A percentile compares a stretch with the other conserved stretches of the same genome.
Conservation (phyloP, 2,888 invertebrate genomes). For the Aphidius colemani region DNA sequence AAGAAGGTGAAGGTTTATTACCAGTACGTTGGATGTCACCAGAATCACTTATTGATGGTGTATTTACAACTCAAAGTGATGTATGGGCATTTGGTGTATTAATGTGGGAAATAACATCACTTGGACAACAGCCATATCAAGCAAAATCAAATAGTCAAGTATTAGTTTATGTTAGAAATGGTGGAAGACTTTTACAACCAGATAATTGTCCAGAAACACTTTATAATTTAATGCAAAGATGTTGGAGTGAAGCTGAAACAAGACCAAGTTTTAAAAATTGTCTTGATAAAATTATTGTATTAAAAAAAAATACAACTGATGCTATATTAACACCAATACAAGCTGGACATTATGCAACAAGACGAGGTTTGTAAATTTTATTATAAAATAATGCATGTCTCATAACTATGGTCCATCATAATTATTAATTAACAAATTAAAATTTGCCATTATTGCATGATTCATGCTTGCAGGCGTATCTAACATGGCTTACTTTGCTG, state of each 20-base stretch:
- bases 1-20: conserved; percentile 74
- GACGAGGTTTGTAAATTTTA: conserved; percentile 43
- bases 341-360: conserved; percentile 52
- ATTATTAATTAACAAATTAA: conserved; percentile 21
- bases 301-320: conserved; percentile 49
- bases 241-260: conserved; percentile 84
- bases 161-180: conserved; percentile 83
- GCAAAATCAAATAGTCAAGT: conserved; percentile 92
- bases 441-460: conserved; percentile 54
- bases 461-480: conserved; percentile 70
- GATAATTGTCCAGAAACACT: conserved; percentile 81
- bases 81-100: conserved; percentile 95
- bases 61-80: conserved; percentile 95
- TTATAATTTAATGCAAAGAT: conserved; percentile 83
- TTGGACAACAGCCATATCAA: conserved; percentile 96
- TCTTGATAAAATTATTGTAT: conserved; percentile 63
- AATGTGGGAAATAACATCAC: conserved; percentile 95
- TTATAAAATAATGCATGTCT: conserved; percentile 20
- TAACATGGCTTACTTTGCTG: conserved; percentile 79
- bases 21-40: conserved; percentile 99
- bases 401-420: background rate
- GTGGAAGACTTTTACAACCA: conserved; percentile 83
- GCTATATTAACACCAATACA: conserved; percentile 51
- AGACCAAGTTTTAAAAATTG: conserved; percentile 88
- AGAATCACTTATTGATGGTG: conserved; percentile 92